phyloP scores from a whole-genome alignment of 2,113 vertebrate species.

The Paramisgurnus dabryanus region DNA sequence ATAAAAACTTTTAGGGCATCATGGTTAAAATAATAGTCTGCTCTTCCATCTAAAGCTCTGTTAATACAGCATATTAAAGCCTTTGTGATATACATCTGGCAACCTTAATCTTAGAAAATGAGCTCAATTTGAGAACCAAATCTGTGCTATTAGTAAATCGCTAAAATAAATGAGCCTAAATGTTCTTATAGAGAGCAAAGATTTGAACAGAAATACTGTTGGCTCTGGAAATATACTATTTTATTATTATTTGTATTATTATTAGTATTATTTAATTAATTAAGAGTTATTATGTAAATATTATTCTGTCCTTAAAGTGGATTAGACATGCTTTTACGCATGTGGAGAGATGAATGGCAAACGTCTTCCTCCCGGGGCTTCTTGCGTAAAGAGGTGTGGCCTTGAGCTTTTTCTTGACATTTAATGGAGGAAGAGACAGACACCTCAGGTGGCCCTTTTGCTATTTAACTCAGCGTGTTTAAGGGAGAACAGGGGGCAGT shows the following conservation, averaged over 20 bases:
- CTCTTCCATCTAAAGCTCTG: too few species aligned
- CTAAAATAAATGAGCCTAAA: not conserved
- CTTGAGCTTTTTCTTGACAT: slow-evolving; percentile 29
- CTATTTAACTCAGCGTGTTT: slow-evolving; percentile 14
- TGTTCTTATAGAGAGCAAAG: not conserved
- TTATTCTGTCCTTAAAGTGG: too few species aligned
- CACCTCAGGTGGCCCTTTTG: slow-evolving; percentile 23
- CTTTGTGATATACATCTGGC: too few species aligned
- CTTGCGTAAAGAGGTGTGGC: slow-evolving; percentile 14
- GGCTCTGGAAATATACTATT: too few species aligned
- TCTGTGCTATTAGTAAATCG: not conserved
- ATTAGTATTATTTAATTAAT: too few species aligned
- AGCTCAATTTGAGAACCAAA: not conserved
- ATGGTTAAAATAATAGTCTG: not conserved
- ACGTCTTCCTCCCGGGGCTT: not conserved
- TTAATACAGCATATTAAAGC: too few species aligned
- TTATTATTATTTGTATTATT: too few species aligned
- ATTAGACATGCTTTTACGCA: not conserved
- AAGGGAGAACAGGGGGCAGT: slow-evolving; percentile 6
- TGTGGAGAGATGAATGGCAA: slow-evolving; percentile 3
- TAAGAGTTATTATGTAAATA: too few species aligned
- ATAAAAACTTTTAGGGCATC: not conserved
- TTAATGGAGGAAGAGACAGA: slow-evolving; percentile 12
- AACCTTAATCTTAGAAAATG: slow-evolving; percentile 3
- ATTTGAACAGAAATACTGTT: too few species aligned